phyloP scores from a whole-genome alignment of 2,888 invertebrate species.

The Rhogogaster chlorosoma region DNA sequence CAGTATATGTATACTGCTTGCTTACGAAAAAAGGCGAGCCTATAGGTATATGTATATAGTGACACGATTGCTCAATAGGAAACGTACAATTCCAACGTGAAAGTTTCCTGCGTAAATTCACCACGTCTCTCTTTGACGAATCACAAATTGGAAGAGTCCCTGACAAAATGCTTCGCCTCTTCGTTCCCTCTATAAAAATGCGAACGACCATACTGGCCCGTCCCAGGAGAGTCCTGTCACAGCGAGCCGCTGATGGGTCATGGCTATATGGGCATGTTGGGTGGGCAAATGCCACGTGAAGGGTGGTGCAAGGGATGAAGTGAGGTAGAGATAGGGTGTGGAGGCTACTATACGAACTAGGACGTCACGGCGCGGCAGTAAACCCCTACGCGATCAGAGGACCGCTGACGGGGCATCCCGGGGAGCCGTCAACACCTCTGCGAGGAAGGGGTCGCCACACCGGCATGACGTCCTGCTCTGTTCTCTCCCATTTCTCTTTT shows the following conservation, averaged over 20 bases:
- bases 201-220: slow-evolving; percentile 52
- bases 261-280: slow-evolving; percentile 68
- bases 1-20: neutral
- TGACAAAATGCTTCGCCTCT: slow-evolving; percentile 28
- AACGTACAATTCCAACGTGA: neutral
- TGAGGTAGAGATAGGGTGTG: slow-evolving; percentile 57
- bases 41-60: too few relatives aligned
- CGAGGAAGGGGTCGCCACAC: slow-evolving; percentile 22
- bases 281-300: slow-evolving; percentile 60
- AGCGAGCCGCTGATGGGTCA: slow-evolving; percentile 75
- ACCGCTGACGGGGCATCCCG: slow-evolving; percentile 74
- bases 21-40: neutral
- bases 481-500: slow-evolving; percentile 62
- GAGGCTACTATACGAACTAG: slow-evolving; percentile 71
- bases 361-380: slow-evolving; percentile 76
- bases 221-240: slow-evolving; percentile 76
- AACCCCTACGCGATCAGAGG: slow-evolving; percentile 73
- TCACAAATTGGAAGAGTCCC: slow-evolving; percentile 49
- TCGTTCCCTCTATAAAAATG: slow-evolving; percentile 47
- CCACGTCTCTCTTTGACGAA: slow-evolving; percentile 44
- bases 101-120: slow-evolving; percentile 24
- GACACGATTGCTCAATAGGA: neutral
- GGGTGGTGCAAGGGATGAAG: slow-evolving; percentile 53
- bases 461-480: slow-evolving; percentile 2
- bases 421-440: slow-evolving; percentile 76